Evolutionary conservation across 2,797 vertebrate genomes (phyloP).

Genomic region (Moxostoma hubbsi): DNA sequence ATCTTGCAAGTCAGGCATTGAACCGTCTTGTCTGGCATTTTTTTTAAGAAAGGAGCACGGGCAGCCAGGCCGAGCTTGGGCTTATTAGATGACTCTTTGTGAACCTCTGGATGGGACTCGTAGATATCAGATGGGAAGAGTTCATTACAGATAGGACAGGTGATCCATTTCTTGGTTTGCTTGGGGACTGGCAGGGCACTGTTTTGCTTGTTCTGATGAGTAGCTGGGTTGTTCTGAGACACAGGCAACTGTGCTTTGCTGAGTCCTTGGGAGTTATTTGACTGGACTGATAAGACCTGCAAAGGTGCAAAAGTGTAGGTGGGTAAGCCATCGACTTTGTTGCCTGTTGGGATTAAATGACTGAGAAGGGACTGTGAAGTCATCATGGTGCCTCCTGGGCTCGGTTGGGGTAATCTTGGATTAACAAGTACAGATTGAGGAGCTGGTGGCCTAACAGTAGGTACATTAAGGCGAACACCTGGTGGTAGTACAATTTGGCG

Average conservation of each 20-base stretch:
- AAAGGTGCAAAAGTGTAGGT: conserved; percentile 92
- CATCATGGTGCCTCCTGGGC: conserved; percentile 85
- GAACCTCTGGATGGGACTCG: conserved; percentile 91
- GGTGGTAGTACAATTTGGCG: conserved; percentile 71
- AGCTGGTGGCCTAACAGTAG: conserved; percentile 65
- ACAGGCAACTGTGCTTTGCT: conserved; percentile 76
- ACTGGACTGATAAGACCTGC: conserved; percentile 79
- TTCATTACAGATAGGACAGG: conserved; percentile 94
- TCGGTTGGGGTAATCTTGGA: conserved; percentile 73
- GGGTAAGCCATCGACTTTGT: conserved; percentile 92
- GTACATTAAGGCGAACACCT: conserved; percentile 69
- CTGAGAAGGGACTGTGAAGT: conserved; percentile 87
- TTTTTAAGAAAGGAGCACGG: conserved; percentile 87
- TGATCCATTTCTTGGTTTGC: conserved; percentile 95
- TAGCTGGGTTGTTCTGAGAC: conserved; percentile 74
- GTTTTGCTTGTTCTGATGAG: conserved; percentile 72
- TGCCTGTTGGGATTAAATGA: conserved; percentile 94
- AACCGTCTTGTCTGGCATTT: conserved; percentile 91
- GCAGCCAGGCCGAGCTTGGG: conserved; percentile 82
- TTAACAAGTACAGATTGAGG: conserved; percentile 79
- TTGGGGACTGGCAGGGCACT: conserved; percentile 68
- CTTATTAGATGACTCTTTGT: conserved; percentile 80
- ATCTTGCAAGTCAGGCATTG: conserved; percentile 89
- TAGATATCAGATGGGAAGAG: conserved; percentile 95
- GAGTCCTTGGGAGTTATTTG: conserved; percentile 68